Base-by-base conservation (phyloP, 2,888 invertebrate species). In the Aphrophora alni region DNA sequence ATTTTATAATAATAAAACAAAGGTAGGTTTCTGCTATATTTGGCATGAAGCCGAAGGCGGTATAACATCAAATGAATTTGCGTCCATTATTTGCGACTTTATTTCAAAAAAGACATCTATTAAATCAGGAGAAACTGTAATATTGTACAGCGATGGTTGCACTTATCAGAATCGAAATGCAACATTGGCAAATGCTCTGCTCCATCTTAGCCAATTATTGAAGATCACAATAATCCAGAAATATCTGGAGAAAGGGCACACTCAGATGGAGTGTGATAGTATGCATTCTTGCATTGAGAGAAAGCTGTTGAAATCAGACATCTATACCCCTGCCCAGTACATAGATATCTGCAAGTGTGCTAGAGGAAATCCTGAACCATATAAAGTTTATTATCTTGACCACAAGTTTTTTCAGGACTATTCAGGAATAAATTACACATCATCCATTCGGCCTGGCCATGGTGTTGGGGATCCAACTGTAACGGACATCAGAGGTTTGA, bases 141-240 rank as follows among this genome's bases (percentile, higher is more conserved):
- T 86, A 7, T 79, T 86, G 21, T 86, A 82, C 70, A 85, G 85
- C 69, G 86, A 86, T 81, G 86, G 85, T 4, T 86, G 85, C 71
- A 82, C 83, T 0, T 83, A 84, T 33, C 86, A 86, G 83, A 86
- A 86, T 80, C 71, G 85, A 21, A 87, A 87, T 77, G n/a, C 72
- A 3, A 81, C 82, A 7, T 33, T 86, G 38, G 81, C 86, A 10
- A 86, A 85, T 73, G 85, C 85, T n/a, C 81, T 86, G n/a, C 73
- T 85, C 0, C 82, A 85, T 59, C 82, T 84, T 70, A 77, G 84
- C 3, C 80, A 83, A 8, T 44, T 75, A 78, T 77, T 69, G 24
- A 82, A 83, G 17, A 82, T 84, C 17, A 80, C 76, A 2, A 85
- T 86, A 79, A 82, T 82, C 26, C 86, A 86, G 78, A 87, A 87